Evolutionary conservation across 2,888 invertebrate genomes (phyloP).

Genomic region (Gnatocerus cornutus): DNA sequence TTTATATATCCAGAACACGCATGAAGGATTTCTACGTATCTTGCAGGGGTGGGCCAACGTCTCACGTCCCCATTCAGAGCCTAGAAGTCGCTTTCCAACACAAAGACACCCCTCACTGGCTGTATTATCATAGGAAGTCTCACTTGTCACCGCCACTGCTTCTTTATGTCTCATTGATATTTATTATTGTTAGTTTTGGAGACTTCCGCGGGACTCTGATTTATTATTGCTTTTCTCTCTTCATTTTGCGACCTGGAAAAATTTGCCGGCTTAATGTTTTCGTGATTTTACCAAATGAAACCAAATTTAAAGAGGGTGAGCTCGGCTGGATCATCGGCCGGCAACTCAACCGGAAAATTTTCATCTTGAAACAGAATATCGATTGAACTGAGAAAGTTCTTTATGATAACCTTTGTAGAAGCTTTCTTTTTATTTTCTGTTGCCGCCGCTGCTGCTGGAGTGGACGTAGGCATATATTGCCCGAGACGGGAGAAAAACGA

Average conservation of each 20-base stretch:
- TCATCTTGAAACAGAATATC: constrained; percentile 55
- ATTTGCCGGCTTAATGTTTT: constrained; percentile 26
- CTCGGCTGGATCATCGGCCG: constrained; percentile 48
- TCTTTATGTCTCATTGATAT: constrained; percentile 63
- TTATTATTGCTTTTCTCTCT: constrained; percentile 38
- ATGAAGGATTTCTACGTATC: constrained; percentile 58
- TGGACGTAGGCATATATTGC: constrained; percentile 46
- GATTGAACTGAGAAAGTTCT: constrained; percentile 52
- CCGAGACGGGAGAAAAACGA: constrained; percentile 29
- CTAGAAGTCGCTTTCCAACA: constrained; percentile 59
- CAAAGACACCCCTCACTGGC: constrained; percentile 59
- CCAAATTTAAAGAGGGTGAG: constrained; percentile 46
- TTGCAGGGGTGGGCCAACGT: constrained; percentile 50
- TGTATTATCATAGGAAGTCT: constrained; percentile 64
- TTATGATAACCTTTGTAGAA: constrained; percentile 55
- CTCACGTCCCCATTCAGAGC: constrained; percentile 59
- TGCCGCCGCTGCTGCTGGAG: constrained; percentile 32
- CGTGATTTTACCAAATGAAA: constrained; percentile 41
- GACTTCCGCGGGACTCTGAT: constrained; percentile 42
- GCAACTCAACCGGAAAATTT: constrained; percentile 53
- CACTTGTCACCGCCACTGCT: constrained; percentile 66
- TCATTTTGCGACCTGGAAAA: too few species aligned
- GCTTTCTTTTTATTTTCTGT: constrained; percentile 44
- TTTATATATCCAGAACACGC: constrained; percentile 67
- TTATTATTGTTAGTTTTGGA: constrained; percentile 62